phyloP scores from a whole-genome alignment of 2,797 vertebrate species.

The Phrynocephalus forsythii region DNA sequence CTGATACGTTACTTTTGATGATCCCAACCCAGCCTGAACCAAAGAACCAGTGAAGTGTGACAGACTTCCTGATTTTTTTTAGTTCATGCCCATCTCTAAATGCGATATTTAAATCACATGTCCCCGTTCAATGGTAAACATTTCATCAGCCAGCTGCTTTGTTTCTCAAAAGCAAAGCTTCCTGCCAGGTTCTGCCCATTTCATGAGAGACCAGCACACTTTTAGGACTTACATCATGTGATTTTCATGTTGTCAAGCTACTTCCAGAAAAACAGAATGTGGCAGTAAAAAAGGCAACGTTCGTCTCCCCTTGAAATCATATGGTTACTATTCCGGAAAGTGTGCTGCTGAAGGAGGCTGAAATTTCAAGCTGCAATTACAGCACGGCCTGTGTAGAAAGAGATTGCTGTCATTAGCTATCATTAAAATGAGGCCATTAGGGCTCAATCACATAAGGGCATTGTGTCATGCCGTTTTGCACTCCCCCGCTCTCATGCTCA shows the following conservation, averaged over 20 bases:
- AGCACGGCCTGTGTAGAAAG: conserved; percentile 6
- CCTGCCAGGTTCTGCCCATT: not conserved
- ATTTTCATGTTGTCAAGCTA: not conserved
- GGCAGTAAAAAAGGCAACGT: not conserved
- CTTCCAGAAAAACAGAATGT: not conserved
- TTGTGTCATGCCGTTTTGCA: not conserved
- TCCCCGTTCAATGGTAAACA: no score
- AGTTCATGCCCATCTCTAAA: no score
- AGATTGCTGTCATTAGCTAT: conserved; percentile 16
- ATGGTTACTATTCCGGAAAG: not conserved
- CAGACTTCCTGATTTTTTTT: no score
- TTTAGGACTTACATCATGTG: no score
- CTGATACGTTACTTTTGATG: no score
- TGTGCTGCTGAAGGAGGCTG: not conserved
- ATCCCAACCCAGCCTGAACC: no score
- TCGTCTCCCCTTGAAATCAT: not conserved
- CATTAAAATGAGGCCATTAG: conserved; percentile 7
- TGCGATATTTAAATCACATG: no score
- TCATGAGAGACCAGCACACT: not conserved
- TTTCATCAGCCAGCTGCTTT: not conserved
- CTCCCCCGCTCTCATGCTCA: not conserved
- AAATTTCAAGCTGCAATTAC: conserved; percentile 15
- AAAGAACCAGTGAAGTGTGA: no score
- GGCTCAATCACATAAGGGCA: not conserved
- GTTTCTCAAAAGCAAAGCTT: not conserved